A percentile compares a stretch with the other conserved stretches of the same genome.
Evolutionary conservation across 1,140 invertebrate genomes (phyloP).

Genomic region (Stegodyphus mimosarum): DNA sequence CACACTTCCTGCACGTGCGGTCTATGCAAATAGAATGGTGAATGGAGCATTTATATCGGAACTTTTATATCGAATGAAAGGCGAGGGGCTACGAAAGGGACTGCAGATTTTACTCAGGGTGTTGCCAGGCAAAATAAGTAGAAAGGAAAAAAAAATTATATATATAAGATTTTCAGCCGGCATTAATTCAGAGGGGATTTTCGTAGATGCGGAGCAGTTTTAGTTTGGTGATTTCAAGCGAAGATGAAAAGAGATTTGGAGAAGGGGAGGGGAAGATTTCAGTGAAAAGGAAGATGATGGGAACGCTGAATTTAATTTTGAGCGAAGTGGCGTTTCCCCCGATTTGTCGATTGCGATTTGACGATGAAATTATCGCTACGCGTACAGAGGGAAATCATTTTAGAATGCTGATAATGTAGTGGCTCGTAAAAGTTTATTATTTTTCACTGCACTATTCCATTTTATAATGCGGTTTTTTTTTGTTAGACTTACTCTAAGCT

Average conservation of each 20-base stretch:
- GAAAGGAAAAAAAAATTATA: neutral
- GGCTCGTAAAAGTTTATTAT: neutral
- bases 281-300: neutral
- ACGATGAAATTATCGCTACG: slow-evolving; percentile 50
- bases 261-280: neutral
- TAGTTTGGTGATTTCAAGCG: slow-evolving; percentile 6
- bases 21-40: slow-evolving; percentile 56
- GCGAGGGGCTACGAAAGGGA: neutral
- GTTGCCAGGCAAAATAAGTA: neutral
- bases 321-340: slow-evolving; percentile 34
- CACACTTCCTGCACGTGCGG: slow-evolving; percentile 15
- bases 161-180: slow-evolving; percentile 33
- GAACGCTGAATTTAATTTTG: slow-evolving; percentile 55
- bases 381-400: neutral
- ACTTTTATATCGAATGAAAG: slow-evolving; percentile 58
- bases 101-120: slow-evolving; percentile 12
- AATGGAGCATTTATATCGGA: slow-evolving; percentile 56
- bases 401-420: slow-evolving; percentile 12
- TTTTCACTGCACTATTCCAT: too few relatives aligned
- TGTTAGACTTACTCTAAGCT: too few relatives aligned
- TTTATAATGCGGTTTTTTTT: too few relatives aligned
- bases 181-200: slow-evolving; percentile 57
- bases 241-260: slow-evolving; percentile 15
- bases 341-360: slow-evolving; percentile 47
- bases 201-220: slow-evolving; percentile 29